These are phyloP conservation scores for Bedellia somnulentella DNA, from an alignment of 2,888 invertebrate species.

Conservation along the genomic window DNA sequence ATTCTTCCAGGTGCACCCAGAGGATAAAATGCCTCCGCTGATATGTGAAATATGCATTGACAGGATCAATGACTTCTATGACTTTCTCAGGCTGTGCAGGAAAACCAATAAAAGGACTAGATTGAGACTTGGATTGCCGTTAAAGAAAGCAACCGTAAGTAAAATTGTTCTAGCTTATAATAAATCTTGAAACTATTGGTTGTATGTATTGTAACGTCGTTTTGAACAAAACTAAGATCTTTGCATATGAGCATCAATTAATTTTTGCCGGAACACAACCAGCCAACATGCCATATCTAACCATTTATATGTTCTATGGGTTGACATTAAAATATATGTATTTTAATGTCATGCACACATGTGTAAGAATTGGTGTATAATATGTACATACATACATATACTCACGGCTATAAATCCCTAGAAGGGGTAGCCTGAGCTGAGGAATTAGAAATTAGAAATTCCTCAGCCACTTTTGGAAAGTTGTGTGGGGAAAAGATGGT, in stretches of 20 bases:
- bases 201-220: not conserved
- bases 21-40: slow-evolving; percentile 64
- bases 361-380: not conserved
- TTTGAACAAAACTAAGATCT: not conserved
- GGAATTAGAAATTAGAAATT: too few species aligned
- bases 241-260: too few species aligned
- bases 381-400: not conserved
- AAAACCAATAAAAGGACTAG: slow-evolving; percentile 55
- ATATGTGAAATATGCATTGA: slow-evolving; percentile 64
- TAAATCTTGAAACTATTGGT: too few species aligned
- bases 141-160: slow-evolving; percentile 13
- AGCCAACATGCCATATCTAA: too few species aligned
- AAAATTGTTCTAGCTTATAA: too few species aligned
- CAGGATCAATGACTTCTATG: slow-evolving; percentile 64
- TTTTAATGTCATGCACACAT: not conserved
- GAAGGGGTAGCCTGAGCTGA: too few species aligned
- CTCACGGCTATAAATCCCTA: too few species aligned
- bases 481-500: too few species aligned
- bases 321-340: not conserved
- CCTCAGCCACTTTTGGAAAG: too few species aligned
- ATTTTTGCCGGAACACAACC: too few species aligned
- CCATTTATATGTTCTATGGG: not conserved
- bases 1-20: slow-evolving; percentile 50
- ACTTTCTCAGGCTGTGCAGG: slow-evolving; percentile 60
- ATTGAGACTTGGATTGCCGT: slow-evolving; percentile 33